phyloP scores from a whole-genome alignment of 2,888 invertebrate species.

The Hypselothyrea guttata region DNA sequence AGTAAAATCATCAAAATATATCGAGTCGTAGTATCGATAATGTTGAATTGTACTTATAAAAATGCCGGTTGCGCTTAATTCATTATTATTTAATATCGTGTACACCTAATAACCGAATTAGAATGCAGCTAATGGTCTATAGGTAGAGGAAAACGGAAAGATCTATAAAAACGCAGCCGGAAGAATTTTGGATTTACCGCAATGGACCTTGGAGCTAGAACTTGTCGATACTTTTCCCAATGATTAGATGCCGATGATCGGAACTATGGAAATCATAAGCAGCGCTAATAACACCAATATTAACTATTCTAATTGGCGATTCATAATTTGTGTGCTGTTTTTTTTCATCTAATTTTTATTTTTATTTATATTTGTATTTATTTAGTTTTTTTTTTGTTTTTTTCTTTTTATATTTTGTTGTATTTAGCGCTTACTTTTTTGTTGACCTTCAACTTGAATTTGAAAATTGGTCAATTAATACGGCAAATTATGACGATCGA shows the following conservation, averaged over 20 bases:
- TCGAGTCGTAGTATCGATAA: too few species aligned
- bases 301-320: constrained; percentile 58
- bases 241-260: constrained; percentile 15
- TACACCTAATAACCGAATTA: too few species aligned
- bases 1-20: too few species aligned
- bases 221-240: constrained; percentile 34
- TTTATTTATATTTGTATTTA: constrained; percentile 31
- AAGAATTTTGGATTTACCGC: constrained; percentile 30
- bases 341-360: constrained; percentile 7
- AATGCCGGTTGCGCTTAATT: too few species aligned
- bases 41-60: too few species aligned
- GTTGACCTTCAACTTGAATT: constrained; percentile 75
- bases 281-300: too few species aligned
- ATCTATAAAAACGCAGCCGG: constrained; percentile 27
- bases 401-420: constrained; percentile 17
- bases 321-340: constrained; percentile 40
- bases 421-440: constrained; percentile 45
- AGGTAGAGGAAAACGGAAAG: neutral
- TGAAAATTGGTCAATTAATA: constrained; percentile 75
- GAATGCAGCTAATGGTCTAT: neutral
- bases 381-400: constrained; percentile 35
- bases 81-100: too few species aligned
- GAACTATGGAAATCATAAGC: constrained; percentile 21
- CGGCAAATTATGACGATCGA: constrained; percentile 68
- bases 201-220: constrained; percentile 31